Evolutionary conservation across 2,113 vertebrate genomes (phyloP).

Genomic region (Girardinichthys multiradiatus): DNA sequence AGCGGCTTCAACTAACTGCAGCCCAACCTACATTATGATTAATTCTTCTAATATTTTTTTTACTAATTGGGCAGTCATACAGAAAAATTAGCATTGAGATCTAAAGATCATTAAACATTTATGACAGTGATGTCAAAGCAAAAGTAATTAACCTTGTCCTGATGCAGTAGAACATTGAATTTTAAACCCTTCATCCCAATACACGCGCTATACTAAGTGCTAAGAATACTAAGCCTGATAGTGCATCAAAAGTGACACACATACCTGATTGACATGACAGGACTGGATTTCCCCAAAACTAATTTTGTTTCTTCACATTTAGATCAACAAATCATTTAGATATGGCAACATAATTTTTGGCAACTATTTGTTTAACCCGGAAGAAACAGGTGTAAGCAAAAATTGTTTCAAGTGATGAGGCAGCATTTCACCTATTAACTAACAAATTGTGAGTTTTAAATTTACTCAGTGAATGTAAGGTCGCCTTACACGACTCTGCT

Average conservation of each 20-base stretch:
- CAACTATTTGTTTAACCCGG: background rate
- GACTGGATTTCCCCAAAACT: background rate
- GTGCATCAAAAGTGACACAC: too few species aligned
- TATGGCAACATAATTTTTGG: background rate
- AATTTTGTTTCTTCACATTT: background rate
- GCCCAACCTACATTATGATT: too few species aligned
- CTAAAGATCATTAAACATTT: too few species aligned
- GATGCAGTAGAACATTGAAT: too few species aligned
- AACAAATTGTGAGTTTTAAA: background rate
- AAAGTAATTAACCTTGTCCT: too few species aligned
- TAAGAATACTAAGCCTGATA: too few species aligned
- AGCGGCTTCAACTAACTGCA: too few species aligned
- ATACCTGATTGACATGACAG: too few species aligned
- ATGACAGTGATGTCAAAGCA: too few species aligned
- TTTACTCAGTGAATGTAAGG: background rate
- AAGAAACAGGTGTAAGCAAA: background rate
- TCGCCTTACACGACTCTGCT: background rate
- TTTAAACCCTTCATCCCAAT: background rate
- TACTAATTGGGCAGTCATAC: too few species aligned
- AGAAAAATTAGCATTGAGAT: too few species aligned
- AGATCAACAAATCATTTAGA: background rate
- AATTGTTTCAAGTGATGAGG: background rate
- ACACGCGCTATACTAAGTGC: background rate
- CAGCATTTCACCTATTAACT: background rate
- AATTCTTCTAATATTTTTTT: too few species aligned